Conservation (phyloP, 2,113 vertebrate species). For the Percopsis transmontana region DNA sequence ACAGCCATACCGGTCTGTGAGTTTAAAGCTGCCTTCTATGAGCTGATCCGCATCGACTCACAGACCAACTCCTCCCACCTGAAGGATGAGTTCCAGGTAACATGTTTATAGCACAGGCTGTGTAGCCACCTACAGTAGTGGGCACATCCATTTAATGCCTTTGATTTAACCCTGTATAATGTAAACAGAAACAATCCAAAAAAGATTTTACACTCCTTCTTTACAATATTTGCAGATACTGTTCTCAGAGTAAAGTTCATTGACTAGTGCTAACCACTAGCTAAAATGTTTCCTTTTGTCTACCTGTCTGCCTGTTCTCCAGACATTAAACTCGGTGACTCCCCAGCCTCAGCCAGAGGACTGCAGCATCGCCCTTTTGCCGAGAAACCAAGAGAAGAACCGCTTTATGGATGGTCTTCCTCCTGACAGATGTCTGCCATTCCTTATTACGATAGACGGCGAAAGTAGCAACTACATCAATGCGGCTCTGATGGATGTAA, state of each 20-base stretch:
- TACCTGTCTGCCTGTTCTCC: conserved; percentile 11
- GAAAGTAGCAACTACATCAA: conserved; percentile 99
- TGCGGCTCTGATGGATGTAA: conserved; percentile 98
- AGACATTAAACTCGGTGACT: conserved; percentile 99
- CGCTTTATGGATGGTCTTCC: conserved; percentile 99
- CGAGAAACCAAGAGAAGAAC: conserved; percentile 99
- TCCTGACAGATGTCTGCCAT: conserved; percentile 97
- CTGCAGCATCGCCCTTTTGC: conserved; percentile 98
- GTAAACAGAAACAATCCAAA: no score
- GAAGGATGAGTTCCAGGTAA: conserved; percentile 99
- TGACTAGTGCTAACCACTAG: no score
- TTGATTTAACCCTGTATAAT: no score
- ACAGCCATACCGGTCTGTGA: conserved; percentile 97
- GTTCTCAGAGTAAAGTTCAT: no score
- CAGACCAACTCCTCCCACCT: conserved; percentile 99
- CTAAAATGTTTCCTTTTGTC: conserved; percentile 3
- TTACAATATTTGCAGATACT: no score
- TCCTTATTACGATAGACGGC: conserved; percentile 98
- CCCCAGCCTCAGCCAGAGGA: conserved; percentile 97
- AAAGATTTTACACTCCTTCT: no score
- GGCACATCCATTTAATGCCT: neutral
- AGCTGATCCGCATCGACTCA: conserved; percentile 99
- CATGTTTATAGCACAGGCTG: no score
- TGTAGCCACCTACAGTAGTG: neutral
- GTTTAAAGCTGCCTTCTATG: conserved; percentile 98